These are phyloP conservation scores for Athene noctua DNA, from an alignment of 2,113 vertebrate genomes.

Conservation along the genomic window DNA sequence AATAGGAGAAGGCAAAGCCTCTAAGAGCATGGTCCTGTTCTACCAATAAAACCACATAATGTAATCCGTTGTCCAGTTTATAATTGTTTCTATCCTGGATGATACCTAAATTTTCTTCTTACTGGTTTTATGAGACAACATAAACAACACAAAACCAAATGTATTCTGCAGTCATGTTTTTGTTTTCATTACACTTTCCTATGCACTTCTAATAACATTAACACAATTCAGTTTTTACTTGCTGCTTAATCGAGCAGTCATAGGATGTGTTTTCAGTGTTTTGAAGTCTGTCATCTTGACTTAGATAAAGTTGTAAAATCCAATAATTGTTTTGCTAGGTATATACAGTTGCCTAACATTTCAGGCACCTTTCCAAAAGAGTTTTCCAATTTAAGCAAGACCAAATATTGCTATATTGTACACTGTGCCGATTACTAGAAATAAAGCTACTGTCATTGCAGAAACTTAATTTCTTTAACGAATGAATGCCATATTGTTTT, in stretches of 20 bases:
- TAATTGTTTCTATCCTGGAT: not conserved
- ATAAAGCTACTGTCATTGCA: not conserved
- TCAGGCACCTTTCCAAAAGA: not conserved
- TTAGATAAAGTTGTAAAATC: not conserved
- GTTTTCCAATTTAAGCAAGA: not conserved
- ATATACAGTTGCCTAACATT: not conserved
- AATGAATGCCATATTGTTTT: not conserved
- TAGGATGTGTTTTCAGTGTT: not conserved
- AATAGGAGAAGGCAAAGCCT: not conserved
- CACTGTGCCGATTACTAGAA: not conserved
- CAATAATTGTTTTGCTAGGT: not conserved
- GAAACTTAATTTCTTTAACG: not conserved
- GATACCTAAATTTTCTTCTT: not conserved
- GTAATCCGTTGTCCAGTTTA: not conserved
- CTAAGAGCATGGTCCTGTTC: not conserved
- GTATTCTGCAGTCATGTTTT: not conserved
- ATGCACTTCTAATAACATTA: not conserved
- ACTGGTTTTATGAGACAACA: not conserved
- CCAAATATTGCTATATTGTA: not conserved
- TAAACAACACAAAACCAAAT: not conserved
- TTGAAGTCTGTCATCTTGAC: not conserved
- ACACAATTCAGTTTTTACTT: not conserved
- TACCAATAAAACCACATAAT: not conserved
- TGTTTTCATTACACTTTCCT: not conserved
- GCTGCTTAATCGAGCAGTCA: not conserved